A percentile compares a stretch with the other conserved stretches of the same genome.
phyloP scores from a whole-genome alignment of 2,797 vertebrate genomes.

The Peromyscus melanophrys region DNA sequence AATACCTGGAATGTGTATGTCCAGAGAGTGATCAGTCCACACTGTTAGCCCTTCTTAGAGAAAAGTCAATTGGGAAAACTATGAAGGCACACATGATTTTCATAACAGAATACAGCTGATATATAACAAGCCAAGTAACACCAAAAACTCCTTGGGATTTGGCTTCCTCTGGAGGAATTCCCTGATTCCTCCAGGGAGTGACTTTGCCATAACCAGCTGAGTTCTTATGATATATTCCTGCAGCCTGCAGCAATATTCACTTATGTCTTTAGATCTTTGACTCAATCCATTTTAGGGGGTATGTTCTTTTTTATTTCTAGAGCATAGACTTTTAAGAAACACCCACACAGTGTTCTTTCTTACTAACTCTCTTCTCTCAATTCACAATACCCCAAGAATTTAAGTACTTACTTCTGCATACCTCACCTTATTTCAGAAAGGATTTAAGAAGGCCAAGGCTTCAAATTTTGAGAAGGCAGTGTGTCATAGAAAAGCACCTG shows the following conservation, averaged over 20 bases:
- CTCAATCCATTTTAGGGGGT: background rate
- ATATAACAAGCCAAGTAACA: too few species aligned
- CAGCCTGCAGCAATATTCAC: background rate
- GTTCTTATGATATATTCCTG: too few species aligned
- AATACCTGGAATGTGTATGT: too few species aligned
- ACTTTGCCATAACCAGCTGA: too few species aligned
- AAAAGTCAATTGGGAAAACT: too few species aligned
- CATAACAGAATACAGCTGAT: too few species aligned
- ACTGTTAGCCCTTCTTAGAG: too few species aligned
- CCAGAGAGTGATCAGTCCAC: too few species aligned
- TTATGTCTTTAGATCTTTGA: constrained; percentile 44
- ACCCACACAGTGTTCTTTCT: background rate
- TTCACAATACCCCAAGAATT: background rate
- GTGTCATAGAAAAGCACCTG: background rate
- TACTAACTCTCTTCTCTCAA: background rate
- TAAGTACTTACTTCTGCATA: constrained; percentile 32
- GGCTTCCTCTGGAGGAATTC: too few species aligned
- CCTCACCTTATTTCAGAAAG: constrained; percentile 56
- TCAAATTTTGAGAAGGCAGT: constrained; percentile 38
- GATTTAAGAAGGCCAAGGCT: constrained; percentile 29
- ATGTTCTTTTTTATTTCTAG: constrained; percentile 32
- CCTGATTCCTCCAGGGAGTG: too few species aligned
- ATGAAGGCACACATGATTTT: too few species aligned
- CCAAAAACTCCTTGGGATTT: too few species aligned
- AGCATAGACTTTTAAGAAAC: constrained; percentile 24